Evolutionary conservation across 2,113 vertebrate species (phyloP).

Genomic region (Sitta europaea): DNA sequence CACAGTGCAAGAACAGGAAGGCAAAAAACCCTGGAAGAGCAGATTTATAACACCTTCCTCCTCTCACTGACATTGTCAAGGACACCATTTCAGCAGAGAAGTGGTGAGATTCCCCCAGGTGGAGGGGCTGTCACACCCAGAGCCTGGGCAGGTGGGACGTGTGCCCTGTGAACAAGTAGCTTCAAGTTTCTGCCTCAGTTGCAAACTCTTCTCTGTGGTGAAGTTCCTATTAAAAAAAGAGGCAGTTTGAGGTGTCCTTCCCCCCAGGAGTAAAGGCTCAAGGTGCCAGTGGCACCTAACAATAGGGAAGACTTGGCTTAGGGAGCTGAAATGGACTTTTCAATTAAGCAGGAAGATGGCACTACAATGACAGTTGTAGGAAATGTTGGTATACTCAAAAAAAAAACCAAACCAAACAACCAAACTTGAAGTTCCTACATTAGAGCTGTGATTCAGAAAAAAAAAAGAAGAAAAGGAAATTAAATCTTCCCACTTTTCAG

Average conservation of each 20-base stretch:
- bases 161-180: background rate
- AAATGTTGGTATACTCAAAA: rapidly evolving
- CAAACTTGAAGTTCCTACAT: no score
- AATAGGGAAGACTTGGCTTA: background rate
- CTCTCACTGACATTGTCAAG: background rate
- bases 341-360: background rate
- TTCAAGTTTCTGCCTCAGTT: background rate
- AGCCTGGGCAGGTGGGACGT: background rate
- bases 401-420: background rate
- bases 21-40: background rate
- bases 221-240: background rate
- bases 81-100: background rate
- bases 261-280: background rate
- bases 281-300: background rate
- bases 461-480: background rate
- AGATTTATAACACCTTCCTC: background rate
- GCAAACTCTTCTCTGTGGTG: background rate
- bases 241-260: background rate
- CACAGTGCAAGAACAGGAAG: background rate
- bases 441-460: background rate
- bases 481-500: background rate
- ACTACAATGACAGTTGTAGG: no score
- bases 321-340: background rate
- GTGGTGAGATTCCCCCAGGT: no score
- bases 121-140: background rate